These are phyloP conservation scores for Vespertilio murinus DNA, from an alignment of 2,797 vertebrate species.

Conservation along the genomic window DNA sequence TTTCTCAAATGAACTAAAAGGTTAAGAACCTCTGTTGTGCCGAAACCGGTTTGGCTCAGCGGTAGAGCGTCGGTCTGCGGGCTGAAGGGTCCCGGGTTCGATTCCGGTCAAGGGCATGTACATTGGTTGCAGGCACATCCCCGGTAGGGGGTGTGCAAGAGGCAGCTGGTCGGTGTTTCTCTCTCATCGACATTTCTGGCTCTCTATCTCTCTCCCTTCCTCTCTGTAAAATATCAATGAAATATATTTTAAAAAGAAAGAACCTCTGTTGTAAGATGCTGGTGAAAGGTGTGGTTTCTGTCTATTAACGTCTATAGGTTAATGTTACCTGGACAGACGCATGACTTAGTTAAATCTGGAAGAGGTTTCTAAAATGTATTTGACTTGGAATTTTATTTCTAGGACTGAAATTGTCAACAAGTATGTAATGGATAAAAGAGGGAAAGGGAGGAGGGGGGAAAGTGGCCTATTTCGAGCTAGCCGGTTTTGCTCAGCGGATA, in stretches of 20 bases:
- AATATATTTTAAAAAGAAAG: no score
- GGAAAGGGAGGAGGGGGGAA: background rate
- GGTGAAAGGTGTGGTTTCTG: background rate
- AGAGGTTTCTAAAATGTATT: conserved; percentile 22
- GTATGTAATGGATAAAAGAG: background rate
- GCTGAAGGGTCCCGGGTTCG: no score
- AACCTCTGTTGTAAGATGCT: background rate
- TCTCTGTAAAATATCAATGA: no score
- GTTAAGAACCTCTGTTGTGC: background rate
- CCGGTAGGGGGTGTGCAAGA: no score
- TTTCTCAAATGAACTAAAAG: background rate
- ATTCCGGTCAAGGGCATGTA: no score
- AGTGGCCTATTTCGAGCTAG: background rate
- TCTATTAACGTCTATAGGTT: background rate
- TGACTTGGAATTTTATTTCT: conserved; percentile 39
- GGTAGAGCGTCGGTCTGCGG: no score
- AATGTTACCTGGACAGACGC: background rate
- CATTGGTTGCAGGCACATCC: no score
- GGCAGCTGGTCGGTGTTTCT: no score
- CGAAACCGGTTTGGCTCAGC: no score
- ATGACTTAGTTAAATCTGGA: background rate
- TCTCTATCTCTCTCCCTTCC: no score
- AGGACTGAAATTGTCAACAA: background rate
- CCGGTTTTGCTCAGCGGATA: no score
- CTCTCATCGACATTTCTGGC: no score